Percentiles rank a stretch among this genome's conserved stretches.
These are phyloP conservation scores for Phania funesta DNA, from an alignment of 2,888 invertebrate species.

Conservation along the genomic window DNA sequence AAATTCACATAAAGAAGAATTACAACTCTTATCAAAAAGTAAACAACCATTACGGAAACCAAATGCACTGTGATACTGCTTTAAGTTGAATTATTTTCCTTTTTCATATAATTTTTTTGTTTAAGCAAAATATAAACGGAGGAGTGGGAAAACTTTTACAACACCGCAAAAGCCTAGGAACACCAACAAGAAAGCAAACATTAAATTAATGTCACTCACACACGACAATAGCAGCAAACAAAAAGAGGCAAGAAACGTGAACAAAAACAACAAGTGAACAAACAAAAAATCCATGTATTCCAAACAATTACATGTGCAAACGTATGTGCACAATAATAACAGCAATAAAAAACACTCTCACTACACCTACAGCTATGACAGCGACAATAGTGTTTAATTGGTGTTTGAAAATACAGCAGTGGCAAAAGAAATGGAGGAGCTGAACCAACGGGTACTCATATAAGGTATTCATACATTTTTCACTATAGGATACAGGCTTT, in stretches of 20 bases:
- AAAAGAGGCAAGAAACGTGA: background rate
- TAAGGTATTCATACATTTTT: too few relatives aligned
- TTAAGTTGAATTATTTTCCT: background rate
- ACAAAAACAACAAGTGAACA: constrained; percentile 6
- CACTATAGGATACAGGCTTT: too few relatives aligned
- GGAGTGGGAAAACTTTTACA: constrained; percentile 10
- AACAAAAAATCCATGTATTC: constrained; percentile 41
- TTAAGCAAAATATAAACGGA: background rate
- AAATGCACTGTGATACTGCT: constrained; percentile 1
- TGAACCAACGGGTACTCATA: background rate
- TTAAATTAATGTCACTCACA: constrained; percentile 38
- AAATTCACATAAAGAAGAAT: background rate
- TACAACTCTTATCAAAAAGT: constrained; percentile 7
- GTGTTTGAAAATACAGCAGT: background rate
- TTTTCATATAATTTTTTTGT: background rate
- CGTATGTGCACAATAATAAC: background rate
- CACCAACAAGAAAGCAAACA: background rate
- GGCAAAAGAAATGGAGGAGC: background rate
- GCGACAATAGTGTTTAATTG: constrained; percentile 10
- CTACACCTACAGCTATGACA: constrained; percentile 1
- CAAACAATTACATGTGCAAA: constrained; percentile 30
- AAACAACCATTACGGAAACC: background rate
- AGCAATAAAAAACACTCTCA: constrained; percentile 23
- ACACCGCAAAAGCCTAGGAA: background rate
- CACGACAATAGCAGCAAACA: background rate